Evolutionary conservation across 2,113 vertebrate species (phyloP), one percentile per base, ranked within the genome.

Genomic region (Tor tambroides): DNA sequence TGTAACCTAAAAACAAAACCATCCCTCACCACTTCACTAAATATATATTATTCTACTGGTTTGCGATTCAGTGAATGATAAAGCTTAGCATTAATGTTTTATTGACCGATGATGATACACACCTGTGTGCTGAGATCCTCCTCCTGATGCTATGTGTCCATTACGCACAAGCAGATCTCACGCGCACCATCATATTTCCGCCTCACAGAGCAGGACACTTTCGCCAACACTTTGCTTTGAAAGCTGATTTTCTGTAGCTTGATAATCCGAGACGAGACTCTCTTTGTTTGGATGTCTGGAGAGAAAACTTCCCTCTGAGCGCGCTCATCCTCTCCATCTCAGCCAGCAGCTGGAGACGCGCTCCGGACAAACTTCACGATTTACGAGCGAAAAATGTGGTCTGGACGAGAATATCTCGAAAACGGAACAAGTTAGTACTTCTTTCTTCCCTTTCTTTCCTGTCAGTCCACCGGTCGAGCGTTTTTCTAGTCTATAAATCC

Each of bases 271-370:
- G 26, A 32, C 0, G 41, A 49, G 43, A 49, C 21, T 49, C 21
- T 46, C 46, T 71, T 1, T 46, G 21, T 83, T 21, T 51, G 41
- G n/a, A 32, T 21, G 30, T 23, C 21, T 51, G 63, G 79, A 83
- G 43, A 78, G 41, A 77, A 85, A 85, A 67, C 59, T 85, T 46
- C 30, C 72, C 67, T 67, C 74, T 56, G 46, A 35, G 54, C 78
- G 76, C 83, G 63, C 74, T 23, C 23, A 32, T 49, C 23, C 78
- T 80, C 78, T 80, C 78, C 78, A 80, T 80, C 78, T 61, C 78
- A 28, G 30, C 19, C 41, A 51, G 19, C 76, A 30, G 46, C 30
- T 72, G 76, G 49, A 35, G 3, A 11, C 69, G 69, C 35, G 38
- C 80, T 82, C 41, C 26, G 35, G 11, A 71, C 63, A 49, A 80